Percentiles rank a stretch among this genome's conserved stretches.
Conservation (phyloP, 2,888 invertebrate species). For the Stegana nigrithorax region DNA sequence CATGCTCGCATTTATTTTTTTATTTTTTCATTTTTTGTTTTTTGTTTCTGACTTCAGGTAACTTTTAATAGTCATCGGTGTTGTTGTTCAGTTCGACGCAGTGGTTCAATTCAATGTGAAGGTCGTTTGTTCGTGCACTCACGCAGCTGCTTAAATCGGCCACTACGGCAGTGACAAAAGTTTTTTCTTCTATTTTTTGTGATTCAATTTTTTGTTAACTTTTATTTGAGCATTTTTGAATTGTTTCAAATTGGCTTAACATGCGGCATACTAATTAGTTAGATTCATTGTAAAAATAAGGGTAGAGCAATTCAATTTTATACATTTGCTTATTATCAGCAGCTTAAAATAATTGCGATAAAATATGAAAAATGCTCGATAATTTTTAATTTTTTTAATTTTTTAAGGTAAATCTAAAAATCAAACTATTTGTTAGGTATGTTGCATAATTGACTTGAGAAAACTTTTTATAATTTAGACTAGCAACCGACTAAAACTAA, state of each 20-base stretch:
- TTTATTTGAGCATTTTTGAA: neutral
- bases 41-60: neutral
- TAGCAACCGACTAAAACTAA: too few species aligned
- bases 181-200: conserved; percentile 12
- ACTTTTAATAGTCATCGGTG: neutral
- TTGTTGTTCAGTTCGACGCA: neutral
- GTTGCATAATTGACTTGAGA: too few species aligned
- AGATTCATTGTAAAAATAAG: too few species aligned
- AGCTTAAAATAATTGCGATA: neutral
- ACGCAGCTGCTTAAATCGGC: conserved; percentile 1
- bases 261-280: neutral
- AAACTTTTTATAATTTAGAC: too few species aligned
- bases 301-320: too few species aligned
- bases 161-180: conserved; percentile 21
- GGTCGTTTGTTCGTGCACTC: conserved; percentile 34
- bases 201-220: neutral
- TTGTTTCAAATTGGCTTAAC: neutral
- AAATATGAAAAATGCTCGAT: too few species aligned
- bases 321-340: too few species aligned
- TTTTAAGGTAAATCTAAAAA: conserved; percentile 54
- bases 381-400: neutral
- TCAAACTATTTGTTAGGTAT: conserved; percentile 31
- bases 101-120: conserved; percentile 43
- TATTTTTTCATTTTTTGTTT: neutral
- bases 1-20: conserved; percentile 6